Evolutionary conservation across 1,140 invertebrate species (phyloP), one percentile per base, ranked within the genome.

Genomic region (Lasioglossum albipes): DNA sequence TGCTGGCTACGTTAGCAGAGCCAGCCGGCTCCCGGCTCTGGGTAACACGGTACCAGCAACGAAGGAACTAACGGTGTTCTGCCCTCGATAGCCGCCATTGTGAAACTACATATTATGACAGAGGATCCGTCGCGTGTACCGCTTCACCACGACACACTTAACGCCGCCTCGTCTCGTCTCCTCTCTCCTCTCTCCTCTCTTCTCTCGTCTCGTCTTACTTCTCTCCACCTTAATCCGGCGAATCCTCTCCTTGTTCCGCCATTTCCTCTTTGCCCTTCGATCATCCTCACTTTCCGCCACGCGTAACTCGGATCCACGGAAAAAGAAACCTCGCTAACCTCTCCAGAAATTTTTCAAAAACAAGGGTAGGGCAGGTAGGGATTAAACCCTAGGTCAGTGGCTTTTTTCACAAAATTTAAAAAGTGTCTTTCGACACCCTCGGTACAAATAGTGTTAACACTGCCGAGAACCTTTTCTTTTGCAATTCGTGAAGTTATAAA

Each of bases 21-120:
- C 52, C 52, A 54, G 57, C 72, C 66, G 66, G 16, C 45, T 73
- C 67, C 36, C 12, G 69, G 73, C 76, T 73, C 88, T 86, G 89
- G 87, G 89, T 91, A 92, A 91, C 89, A 86, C 89, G 90, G 89
- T 90, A 90, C 90, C 88, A 89, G 87, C 87, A 86, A 85, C 89
- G 88, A 88, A 89, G 86, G 82, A 91, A 80, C 89, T 93, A 93
- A 93, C 92, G 92, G 92, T 93, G 91, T 89, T 85, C 89, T 92
- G 92, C 90, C 91, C 92, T 92, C 91, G 89, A 92, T 93, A 91
- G 83, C 89, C 90, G 90, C 91, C 88, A 92, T 92, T 92, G 90
- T 92, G 91, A 91, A 91, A 92, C 91, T 91, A 91, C 90, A 89
- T 89, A 87, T 91, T 91, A 91, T 91, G 91, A 91, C 91, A 90